Base-by-base conservation (phyloP, 2,888 invertebrate genomes). In the Trissolcus japonicus region DNA sequence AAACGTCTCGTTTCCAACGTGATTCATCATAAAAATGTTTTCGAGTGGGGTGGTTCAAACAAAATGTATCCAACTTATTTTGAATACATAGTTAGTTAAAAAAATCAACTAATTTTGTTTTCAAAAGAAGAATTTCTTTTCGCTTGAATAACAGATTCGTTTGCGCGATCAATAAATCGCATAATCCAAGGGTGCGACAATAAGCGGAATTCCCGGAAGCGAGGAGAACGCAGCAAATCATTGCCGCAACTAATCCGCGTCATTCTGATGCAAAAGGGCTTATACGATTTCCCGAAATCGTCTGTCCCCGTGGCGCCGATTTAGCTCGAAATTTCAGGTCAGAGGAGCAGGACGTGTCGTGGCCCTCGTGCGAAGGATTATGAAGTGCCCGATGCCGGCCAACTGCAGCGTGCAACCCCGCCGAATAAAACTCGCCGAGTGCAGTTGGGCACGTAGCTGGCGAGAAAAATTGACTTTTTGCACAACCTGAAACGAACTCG, bases 371-470 rank as follows among this genome's bases (percentile, higher is more conserved):
- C 29, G 62, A 29, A 7, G 59, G 74, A 74, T 74, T 74, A 74
- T 56, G 48, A 9, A 17, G 17, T 25, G 25, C 4, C 6, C 25
- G 4, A 25, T 25, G 25, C 50, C 46, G 35, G 9, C 13, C 19
- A 3, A 29, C 3, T 9, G 41, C 43, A 17, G 43, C 16, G 6
- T 41, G 17, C 17, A 25, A 6, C 14, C 54, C 51, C 19, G 1
- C 48, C 29, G 21, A 67, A 67, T 74, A 67, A 74, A 67, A 41
- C 74, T 60, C 21, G 46, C 9, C 40, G 48, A 51, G 46, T 35
- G 46, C 74, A 29, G 50, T 62, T 67, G 51, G 54, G 62, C 74
- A 74, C 74, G 74, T 74, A 74, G 66, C 43, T 55, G 57, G 50
- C 43, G 25, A 46, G 57, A 73, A 73, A 65, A 66, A 57, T 55